Evolutionary conservation across 2,113 vertebrate genomes (phyloP).

Genomic region (Otis tarda): DNA sequence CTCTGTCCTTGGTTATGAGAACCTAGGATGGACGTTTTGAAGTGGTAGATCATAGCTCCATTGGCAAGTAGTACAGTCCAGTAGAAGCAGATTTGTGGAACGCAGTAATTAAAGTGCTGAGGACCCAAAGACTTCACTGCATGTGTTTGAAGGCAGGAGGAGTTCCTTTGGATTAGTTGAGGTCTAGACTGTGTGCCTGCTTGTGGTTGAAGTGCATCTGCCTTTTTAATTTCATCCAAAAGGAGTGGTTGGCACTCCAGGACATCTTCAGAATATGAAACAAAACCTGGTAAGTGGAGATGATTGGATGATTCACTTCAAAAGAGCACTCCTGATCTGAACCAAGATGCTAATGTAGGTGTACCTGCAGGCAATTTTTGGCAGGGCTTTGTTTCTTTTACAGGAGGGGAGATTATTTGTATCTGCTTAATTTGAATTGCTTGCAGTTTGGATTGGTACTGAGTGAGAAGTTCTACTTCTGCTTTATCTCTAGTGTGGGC

Average conservation of each 20-base stretch:
- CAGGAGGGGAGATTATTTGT: not conserved
- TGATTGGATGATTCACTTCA: constrained; percentile 40
- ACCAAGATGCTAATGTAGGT: constrained; percentile 6
- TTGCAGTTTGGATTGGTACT: not conserved
- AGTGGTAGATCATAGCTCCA: not conserved
- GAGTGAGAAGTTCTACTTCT: constrained; percentile 6
- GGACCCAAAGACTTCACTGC: constrained; percentile 2
- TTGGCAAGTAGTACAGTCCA: not conserved
- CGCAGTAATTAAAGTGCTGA: not conserved
- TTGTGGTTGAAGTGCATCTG: constrained; percentile 44
- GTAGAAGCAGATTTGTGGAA: not conserved
- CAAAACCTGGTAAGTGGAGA: not conserved
- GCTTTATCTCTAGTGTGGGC: not conserved
- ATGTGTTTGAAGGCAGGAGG: not conserved
- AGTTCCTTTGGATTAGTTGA: constrained; percentile 31
- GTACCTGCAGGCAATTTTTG: not conserved
- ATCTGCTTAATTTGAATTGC: constrained; percentile 5
- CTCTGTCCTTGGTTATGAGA: not conserved
- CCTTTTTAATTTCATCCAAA: constrained; percentile 41
- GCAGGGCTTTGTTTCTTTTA: constrained; percentile 4
- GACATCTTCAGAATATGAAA: constrained; percentile 14
- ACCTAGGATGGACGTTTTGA: not conserved
- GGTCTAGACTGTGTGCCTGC: constrained; percentile 52
- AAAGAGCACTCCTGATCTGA: constrained; percentile 36
- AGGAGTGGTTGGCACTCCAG: constrained; percentile 51